phyloP scores from a whole-genome alignment of 2,888 invertebrate genomes.

The Eupithecia abbreviata region DNA sequence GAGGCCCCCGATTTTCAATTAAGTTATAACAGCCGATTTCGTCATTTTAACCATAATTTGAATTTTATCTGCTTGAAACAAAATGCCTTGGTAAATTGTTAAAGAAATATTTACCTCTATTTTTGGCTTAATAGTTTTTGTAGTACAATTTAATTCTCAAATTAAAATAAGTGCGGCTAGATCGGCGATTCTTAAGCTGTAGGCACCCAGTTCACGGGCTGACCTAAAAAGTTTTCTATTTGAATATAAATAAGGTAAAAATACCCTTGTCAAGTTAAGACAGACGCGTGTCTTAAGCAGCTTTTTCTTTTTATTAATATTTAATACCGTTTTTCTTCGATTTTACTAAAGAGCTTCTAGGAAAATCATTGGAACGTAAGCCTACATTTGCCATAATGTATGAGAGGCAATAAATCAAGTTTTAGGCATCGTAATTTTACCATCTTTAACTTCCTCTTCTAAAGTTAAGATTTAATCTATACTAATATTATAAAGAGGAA shows the following conservation, averaged over 20 bases:
- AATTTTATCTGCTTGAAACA: neutral
- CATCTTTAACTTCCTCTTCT: too few relatives aligned
- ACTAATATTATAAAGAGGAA: too few relatives aligned
- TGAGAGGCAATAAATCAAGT: neutral
- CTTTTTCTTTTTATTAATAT: constrained; percentile 44
- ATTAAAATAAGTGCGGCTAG: constrained; percentile 8
- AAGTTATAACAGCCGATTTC: too few relatives aligned
- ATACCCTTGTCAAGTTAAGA: constrained; percentile 68
- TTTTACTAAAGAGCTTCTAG: constrained; percentile 13
- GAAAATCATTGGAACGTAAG: neutral
- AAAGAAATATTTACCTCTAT: neutral
- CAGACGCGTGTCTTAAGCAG: constrained; percentile 54
- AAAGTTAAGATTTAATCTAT: too few relatives aligned
- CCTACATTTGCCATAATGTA: neutral
- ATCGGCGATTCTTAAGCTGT: constrained; percentile 13
- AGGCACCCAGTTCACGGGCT: constrained; percentile 28
- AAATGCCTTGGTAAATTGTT: neutral
- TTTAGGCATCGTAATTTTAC: neutral
- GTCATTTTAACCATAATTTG: neutral
- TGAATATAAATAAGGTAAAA: constrained; percentile 64
- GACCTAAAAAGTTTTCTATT: constrained; percentile 47
- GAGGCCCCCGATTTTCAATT: too few relatives aligned
- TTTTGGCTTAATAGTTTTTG: neutral
- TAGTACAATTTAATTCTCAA: constrained; percentile 3
- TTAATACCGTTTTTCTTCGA: constrained; percentile 25